These are phyloP conservation scores for Euproctis similis DNA, from an alignment of 2,888 invertebrate species.

Conservation along the genomic window DNA sequence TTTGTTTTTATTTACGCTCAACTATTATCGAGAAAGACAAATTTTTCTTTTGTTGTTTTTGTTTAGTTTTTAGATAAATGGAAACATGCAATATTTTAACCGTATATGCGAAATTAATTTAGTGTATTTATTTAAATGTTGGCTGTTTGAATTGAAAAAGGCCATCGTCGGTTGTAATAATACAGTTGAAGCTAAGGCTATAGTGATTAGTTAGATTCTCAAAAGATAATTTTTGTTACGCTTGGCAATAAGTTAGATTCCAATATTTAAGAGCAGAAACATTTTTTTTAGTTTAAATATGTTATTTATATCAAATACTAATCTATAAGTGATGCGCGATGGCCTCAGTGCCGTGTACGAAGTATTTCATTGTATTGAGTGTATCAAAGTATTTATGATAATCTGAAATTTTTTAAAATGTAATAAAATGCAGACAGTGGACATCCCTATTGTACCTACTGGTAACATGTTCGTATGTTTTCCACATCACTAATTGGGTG, in stretches of 20 bases:
- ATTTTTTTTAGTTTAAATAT: slow-evolving; percentile 57
- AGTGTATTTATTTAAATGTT: slow-evolving; percentile 22
- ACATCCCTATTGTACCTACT: slow-evolving; percentile 32
- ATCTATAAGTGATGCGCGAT: slow-evolving; percentile 26
- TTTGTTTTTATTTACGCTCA: slow-evolving; percentile 30
- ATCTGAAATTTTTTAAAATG: slow-evolving; percentile 37
- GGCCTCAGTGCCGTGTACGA: slow-evolving; percentile 27
- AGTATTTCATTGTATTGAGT: slow-evolving; percentile 42
- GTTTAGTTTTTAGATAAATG: slow-evolving; percentile 19
- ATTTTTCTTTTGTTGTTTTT: slow-evolving; percentile 22
- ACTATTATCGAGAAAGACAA: slow-evolving; percentile 30
- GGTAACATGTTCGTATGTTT: slow-evolving; percentile 33
- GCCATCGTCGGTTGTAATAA: slow-evolving; percentile 43
- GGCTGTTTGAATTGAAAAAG: slow-evolving; percentile 25
- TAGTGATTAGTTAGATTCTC: slow-evolving; percentile 67
- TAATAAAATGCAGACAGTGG: slow-evolving; percentile 41
- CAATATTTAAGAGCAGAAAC: slow-evolving; percentile 46
- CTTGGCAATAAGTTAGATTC: slow-evolving; percentile 56
- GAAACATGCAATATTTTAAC: slow-evolving; percentile 16
- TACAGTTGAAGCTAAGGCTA: slow-evolving; percentile 46
- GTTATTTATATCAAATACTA: slow-evolving; percentile 32
- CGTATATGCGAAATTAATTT: slow-evolving; percentile 14
- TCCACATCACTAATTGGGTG: slow-evolving; percentile 28
- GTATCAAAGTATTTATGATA: slow-evolving; percentile 43
- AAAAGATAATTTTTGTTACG: slow-evolving; percentile 56